These are phyloP conservation scores for Bufotes viridis DNA, from an alignment of 2,797 vertebrate species.

Conservation along the genomic window DNA sequence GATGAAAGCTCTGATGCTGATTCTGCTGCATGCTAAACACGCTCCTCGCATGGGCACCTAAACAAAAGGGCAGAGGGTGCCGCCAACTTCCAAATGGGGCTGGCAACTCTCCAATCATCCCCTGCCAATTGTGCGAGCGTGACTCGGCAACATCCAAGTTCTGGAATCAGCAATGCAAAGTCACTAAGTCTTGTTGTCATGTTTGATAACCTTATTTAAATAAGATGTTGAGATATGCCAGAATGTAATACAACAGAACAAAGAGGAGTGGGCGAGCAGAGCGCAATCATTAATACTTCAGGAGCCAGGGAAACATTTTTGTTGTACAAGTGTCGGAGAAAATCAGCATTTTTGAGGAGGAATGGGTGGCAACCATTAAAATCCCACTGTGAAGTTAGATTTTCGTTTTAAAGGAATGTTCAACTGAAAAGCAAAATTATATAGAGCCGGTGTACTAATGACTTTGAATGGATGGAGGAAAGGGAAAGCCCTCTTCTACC, in stretches of 20 bases:
- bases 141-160: conserved; percentile 45
- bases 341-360: not conserved
- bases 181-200: conserved; percentile 27
- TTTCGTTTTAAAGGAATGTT: not conserved
- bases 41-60: conserved; percentile 42
- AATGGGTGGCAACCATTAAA: not conserved
- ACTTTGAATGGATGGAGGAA: not conserved
- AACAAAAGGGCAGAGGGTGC: conserved; percentile 51
- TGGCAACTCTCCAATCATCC: conserved; percentile 40
- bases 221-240: conserved; percentile 26
- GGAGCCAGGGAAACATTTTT: not conserved
- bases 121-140: conserved; percentile 25
- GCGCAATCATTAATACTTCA: conserved; percentile 18
- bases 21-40: conserved; percentile 56
- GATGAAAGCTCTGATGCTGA: conserved; percentile 36
- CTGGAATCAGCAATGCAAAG: conserved; percentile 16
- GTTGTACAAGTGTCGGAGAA: not conserved
- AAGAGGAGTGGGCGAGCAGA: not conserved
- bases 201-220: conserved; percentile 21
- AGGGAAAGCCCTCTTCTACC: not conserved
- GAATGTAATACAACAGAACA: conserved; percentile 17
- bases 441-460: not conserved
- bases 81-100: conserved; percentile 48
- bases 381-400: not conserved
- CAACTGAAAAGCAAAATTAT: not conserved